Conservation (phyloP, 2,888 invertebrate genomes). For the Dinocampus coccinellae region DNA sequence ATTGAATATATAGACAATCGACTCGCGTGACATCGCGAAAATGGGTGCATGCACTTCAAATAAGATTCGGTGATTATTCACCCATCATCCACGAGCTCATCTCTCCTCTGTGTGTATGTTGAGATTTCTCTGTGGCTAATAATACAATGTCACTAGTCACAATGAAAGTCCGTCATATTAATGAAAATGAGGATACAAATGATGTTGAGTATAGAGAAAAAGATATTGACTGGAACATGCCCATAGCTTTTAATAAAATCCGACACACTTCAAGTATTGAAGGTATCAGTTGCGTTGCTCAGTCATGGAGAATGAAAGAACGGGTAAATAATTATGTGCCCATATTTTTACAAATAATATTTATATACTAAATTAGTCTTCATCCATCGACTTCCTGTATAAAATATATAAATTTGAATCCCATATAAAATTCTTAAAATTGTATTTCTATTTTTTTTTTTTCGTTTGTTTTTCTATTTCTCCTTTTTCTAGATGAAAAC, state of each 20-base stretch:
- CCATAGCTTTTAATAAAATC: constrained; percentile 80
- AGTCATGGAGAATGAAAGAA: constrained; percentile 94
- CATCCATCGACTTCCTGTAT: background rate
- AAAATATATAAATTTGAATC: constrained; percentile 3
- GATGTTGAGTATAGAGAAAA: constrained; percentile 31
- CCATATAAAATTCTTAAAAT: constrained; percentile 2
- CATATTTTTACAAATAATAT: constrained; percentile 25
- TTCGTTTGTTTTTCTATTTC: background rate
- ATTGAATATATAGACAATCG: background rate
- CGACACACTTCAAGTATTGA: constrained; percentile 82
- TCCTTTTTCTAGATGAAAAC: constrained; percentile 94
- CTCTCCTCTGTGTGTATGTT: background rate
- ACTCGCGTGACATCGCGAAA: constrained; percentile 1
- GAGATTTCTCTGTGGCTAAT: background rate
- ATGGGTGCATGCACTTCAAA: background rate
- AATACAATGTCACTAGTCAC: constrained; percentile 52
- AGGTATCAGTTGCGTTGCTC: constrained; percentile 76
- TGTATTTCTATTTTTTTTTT: background rate
- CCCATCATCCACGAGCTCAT: background rate
- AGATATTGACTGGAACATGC: constrained; percentile 77
- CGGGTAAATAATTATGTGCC: constrained; percentile 73
- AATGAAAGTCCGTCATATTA: constrained; percentile 29
- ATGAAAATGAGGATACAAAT: constrained; percentile 30
- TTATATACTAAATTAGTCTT: too few species aligned
- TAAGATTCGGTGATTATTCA: background rate